Percentiles rank a stretch among this genome's conserved stretches.
Evolutionary conservation across 2,797 vertebrate genomes (phyloP).

Genomic region (Scyliorhinus canicula): DNA sequence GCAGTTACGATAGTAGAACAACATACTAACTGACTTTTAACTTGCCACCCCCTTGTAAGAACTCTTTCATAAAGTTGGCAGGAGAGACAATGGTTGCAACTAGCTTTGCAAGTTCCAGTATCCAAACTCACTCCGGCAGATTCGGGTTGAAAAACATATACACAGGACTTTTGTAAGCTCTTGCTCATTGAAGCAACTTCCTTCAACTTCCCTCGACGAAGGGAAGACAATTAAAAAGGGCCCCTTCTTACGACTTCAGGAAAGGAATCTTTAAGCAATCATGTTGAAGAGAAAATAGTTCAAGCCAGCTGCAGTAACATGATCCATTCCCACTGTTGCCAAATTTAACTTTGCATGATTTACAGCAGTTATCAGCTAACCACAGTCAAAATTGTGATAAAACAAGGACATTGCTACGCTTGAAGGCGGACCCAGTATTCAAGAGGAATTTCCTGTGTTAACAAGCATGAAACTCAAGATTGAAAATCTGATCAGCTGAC

Average conservation of each 20-base stretch:
- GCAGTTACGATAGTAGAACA: not conserved
- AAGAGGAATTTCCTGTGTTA: not conserved
- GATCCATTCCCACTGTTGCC: not conserved
- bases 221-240: not conserved
- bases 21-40: not conserved
- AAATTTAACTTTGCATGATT: not conserved
- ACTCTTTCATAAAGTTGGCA: not conserved
- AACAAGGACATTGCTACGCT: not conserved
- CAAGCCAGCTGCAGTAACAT: not conserved
- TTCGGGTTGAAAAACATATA: not conserved
- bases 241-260: not conserved
- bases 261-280: not conserved
- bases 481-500: not conserved
- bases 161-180: not conserved
- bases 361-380: not conserved
- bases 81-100: not conserved
- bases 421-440: not conserved
- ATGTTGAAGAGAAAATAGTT: not conserved
- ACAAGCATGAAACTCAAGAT: too few species aligned
- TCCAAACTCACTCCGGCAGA: slow-evolving; percentile 16
- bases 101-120: not conserved
- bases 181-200: not conserved
- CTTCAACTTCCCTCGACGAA: slow-evolving; percentile 40
- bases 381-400: not conserved
- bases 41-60: not conserved